phyloP scores from a whole-genome alignment of 1,140 invertebrate species.

The Sarcophaga peregrina region DNA sequence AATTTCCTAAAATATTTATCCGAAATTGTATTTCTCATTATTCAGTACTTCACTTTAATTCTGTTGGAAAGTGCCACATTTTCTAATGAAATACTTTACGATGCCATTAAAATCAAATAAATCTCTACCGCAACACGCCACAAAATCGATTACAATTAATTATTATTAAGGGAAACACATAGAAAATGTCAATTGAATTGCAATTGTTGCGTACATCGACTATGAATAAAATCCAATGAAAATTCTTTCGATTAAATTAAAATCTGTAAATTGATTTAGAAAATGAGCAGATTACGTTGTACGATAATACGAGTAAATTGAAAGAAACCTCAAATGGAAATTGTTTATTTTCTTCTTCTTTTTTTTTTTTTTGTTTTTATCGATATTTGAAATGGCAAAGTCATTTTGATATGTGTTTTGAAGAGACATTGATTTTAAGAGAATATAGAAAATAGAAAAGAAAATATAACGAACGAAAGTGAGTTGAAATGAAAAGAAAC shows the following conservation, averaged over 20 bases:
- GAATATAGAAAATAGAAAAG: not conserved
- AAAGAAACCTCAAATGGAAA: conserved; percentile 4
- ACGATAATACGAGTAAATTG: not conserved
- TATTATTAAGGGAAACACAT: no score
- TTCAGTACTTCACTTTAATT: no score
- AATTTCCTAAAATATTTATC: no score
- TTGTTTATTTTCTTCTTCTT: not conserved
- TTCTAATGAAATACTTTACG: no score
- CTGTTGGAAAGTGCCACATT: no score
- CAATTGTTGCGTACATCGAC: not conserved
- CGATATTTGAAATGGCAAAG: not conserved
- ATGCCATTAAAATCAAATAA: no score
- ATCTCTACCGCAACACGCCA: no score
- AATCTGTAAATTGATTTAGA: conserved; percentile 2
- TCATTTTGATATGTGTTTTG: not conserved
- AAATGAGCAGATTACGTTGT: not conserved
- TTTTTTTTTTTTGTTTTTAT: no score
- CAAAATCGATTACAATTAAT: no score
- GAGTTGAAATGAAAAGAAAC: not conserved
- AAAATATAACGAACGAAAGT: no score
- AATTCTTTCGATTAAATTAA: not conserved
- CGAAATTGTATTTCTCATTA: no score
- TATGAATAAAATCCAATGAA: not conserved
- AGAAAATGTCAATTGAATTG: no score
- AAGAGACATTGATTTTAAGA: not conserved